A percentile compares a stretch with the other conserved stretches of the same genome.
phyloP scores from a whole-genome alignment of 2,888 invertebrate genomes.

The Drosophila atripex region DNA sequence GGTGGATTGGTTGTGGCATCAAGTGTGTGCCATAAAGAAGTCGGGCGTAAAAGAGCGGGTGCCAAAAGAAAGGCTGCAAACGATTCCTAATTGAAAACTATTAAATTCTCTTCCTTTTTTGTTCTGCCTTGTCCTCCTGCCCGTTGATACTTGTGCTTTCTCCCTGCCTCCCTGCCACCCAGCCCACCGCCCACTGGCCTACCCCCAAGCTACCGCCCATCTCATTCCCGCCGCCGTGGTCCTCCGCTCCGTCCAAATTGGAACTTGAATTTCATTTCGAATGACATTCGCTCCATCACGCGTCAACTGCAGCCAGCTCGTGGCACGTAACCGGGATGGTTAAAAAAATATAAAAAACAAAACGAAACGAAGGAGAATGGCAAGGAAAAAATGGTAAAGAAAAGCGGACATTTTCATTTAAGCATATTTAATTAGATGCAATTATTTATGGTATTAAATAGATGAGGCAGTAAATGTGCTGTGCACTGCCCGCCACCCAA shows the following conservation, averaged over 20 bases:
- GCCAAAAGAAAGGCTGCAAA: constrained; percentile 79
- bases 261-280: constrained; percentile 83
- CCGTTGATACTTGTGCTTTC: constrained; percentile 65
- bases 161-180: constrained; percentile 40
- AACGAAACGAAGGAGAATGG: constrained; percentile 37
- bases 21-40: constrained; percentile 61
- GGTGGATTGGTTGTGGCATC: constrained; percentile 35
- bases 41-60: constrained; percentile 10
- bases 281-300: constrained; percentile 84
- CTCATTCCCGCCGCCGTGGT: constrained; percentile 4
- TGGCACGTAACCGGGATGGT: constrained; percentile 62
- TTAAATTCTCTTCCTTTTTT: constrained; percentile 73
- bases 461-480: constrained; percentile 83
- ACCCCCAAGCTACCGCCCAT: too few relatives aligned
- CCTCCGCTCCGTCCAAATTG: constrained; percentile 68
- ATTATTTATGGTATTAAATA: constrained; percentile 84
- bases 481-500: constrained; percentile 53
- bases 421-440: constrained; percentile 84
- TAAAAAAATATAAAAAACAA: constrained; percentile 30
- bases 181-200: background rate
- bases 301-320: constrained; percentile 82
- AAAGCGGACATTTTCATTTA: constrained; percentile 83
- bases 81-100: constrained; percentile 84
- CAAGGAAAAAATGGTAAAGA: constrained; percentile 45
- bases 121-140: constrained; percentile 27